These are phyloP conservation scores for Noctilio leporinus DNA, from an alignment of 2,113 vertebrate genomes.

Conservation along the genomic window DNA sequence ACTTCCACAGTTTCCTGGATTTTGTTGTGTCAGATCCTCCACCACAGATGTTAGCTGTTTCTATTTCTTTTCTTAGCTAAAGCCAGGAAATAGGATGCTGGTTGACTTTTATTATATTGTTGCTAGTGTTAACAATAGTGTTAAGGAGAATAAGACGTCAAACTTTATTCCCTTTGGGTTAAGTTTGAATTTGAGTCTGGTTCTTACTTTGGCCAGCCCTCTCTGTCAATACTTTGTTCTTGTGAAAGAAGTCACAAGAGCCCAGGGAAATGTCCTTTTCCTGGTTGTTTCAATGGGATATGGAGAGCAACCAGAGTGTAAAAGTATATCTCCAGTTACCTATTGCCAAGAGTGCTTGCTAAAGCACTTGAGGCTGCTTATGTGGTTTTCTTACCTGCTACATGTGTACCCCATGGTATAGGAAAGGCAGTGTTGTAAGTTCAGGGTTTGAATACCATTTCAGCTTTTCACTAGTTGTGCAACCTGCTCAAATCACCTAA, in stretches of 20 bases:
- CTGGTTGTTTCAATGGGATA: not conserved
- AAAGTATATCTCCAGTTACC: not conserved
- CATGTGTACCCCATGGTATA: rapidly evolving
- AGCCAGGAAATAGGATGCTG: conserved; percentile 39
- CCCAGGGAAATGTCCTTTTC: not conserved
- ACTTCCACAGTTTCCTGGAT: conserved; percentile 63
- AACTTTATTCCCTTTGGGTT: not conserved
- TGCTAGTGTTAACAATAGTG: not conserved
- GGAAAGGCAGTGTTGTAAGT: not conserved
- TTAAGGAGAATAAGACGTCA: conserved; percentile 26
- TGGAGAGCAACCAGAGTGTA: not conserved
- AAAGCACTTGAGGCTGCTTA: not conserved
- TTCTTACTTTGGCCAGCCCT: not conserved
- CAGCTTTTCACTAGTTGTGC: not conserved
- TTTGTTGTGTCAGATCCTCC: not conserved
- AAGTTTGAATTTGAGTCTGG: not conserved
- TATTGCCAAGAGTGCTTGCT: not conserved
- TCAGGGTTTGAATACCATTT: not conserved
- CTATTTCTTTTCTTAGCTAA: conserved; percentile 39
- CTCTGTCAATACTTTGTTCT: not conserved
- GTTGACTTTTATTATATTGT: not conserved
- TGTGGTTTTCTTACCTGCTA: not conserved
- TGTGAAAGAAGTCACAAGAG: not conserved
- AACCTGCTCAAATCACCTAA: not conserved
- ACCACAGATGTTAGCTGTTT: not conserved